These are phyloP conservation scores for Lagodon rhomboides DNA, from an alignment of 2,797 vertebrate genomes.

Conservation along the genomic window DNA sequence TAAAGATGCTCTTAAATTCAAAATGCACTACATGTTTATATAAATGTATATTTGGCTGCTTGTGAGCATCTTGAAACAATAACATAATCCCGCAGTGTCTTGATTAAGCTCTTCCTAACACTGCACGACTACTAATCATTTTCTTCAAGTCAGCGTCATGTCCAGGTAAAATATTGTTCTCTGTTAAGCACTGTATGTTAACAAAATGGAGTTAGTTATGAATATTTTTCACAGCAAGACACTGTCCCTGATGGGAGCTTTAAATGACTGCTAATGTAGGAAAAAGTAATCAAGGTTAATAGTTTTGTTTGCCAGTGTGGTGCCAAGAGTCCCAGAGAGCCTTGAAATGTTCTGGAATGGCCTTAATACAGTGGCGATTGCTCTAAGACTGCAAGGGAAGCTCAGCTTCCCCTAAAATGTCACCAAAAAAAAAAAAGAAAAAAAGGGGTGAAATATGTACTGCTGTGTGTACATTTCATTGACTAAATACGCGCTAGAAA, in stretches of 20 bases:
- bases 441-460: too few species aligned
- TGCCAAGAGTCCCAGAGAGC: neutral
- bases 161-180: neutral
- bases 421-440: too few species aligned
- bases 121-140: neutral
- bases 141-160: neutral
- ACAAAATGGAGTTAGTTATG: neutral
- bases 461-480: too few species aligned
- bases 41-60: neutral
- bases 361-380: too few species aligned
- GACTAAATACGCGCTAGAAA: too few species aligned
- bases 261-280: conserved; percentile 1
- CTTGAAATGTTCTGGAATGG: neutral
- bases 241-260: neutral
- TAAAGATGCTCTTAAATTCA: too few species aligned
- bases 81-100: neutral
- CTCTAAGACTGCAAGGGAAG: too few species aligned
- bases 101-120: neutral
- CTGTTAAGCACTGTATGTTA: too few species aligned
- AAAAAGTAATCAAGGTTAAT: conserved; percentile 12
- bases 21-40: too few species aligned
- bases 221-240: conserved; percentile 6
- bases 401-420: too few species aligned
- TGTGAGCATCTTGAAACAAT: neutral
- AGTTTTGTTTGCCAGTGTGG: neutral